Evolutionary conservation across 2,113 vertebrate species (phyloP).

Genomic region (Bufo bufo): DNA sequence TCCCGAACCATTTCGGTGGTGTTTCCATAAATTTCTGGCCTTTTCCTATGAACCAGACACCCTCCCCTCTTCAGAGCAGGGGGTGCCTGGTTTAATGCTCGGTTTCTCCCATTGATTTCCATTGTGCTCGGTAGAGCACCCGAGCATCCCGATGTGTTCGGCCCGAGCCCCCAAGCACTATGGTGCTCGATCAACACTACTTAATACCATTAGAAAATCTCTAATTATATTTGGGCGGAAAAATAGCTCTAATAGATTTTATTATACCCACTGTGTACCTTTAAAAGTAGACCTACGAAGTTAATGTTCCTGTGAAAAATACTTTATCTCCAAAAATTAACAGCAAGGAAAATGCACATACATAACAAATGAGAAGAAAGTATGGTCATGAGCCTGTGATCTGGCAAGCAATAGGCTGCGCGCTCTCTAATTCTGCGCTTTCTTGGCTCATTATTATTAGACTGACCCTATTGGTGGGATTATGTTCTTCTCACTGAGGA

Average conservation of each 20-base stretch:
- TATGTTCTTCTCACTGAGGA: neutral
- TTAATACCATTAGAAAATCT: slow-evolving; percentile 37
- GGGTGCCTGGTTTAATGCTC: no score
- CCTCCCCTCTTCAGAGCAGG: no score
- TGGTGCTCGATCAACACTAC: no score
- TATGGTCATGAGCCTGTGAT: neutral
- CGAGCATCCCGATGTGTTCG: no score
- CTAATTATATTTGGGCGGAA: slow-evolving; percentile 27
- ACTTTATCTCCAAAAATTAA: neutral
- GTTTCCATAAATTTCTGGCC: no score
- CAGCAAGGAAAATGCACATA: neutral
- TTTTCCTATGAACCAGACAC: no score
- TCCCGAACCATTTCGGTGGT: no score
- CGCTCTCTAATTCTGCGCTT: neutral
- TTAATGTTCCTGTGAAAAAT: slow-evolving; percentile 17
- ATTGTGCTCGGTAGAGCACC: no score
- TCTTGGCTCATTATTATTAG: neutral
- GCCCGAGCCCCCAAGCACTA: no score
- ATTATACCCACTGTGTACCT: slow-evolving; percentile 37
- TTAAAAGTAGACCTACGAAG: neutral
- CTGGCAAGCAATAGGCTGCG: neutral
- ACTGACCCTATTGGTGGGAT: neutral
- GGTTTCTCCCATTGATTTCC: no score
- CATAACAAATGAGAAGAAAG: neutral
- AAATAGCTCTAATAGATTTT: slow-evolving; percentile 16